Conservation (phyloP, 1,140 invertebrate species). For the Cardiocondyla obscurior region DNA sequence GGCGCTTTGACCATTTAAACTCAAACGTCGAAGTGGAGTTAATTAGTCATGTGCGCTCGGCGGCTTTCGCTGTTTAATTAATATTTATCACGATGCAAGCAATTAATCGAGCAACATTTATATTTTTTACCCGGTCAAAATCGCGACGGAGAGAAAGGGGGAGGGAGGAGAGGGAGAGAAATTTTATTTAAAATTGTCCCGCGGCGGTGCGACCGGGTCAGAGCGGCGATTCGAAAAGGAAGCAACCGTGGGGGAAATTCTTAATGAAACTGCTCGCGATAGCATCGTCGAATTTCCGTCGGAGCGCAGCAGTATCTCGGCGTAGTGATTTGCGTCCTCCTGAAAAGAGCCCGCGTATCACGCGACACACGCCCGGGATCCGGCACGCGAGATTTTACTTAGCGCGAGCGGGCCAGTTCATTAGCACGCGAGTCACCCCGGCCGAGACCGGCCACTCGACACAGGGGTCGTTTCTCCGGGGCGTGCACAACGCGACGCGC, state of each 20-base stretch:
- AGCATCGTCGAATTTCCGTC: constrained; percentile 47
- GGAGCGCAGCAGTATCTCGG: constrained; percentile 23
- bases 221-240: neutral
- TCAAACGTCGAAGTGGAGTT: neutral
- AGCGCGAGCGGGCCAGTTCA: constrained; percentile 69
- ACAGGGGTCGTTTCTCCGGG: neutral
- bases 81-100: neutral
- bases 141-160: too few species aligned
- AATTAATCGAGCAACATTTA: neutral
- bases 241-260: neutral
- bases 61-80: neutral
- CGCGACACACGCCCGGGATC: constrained; percentile 60
- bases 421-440: constrained; percentile 77
- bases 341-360: constrained; percentile 61
- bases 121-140: neutral
- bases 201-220: neutral
- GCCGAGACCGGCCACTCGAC: constrained; percentile 11
- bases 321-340: constrained; percentile 36
- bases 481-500: constrained; percentile 9
- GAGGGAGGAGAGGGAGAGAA: too few species aligned
- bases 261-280: constrained; percentile 21
- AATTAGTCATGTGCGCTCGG: neutral
- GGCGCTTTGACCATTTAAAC: neutral
- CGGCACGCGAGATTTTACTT: constrained; percentile 79
- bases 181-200: neutral